phyloP scores from a whole-genome alignment of 2,888 invertebrate genomes.

The Lucinisca nassula region DNA sequence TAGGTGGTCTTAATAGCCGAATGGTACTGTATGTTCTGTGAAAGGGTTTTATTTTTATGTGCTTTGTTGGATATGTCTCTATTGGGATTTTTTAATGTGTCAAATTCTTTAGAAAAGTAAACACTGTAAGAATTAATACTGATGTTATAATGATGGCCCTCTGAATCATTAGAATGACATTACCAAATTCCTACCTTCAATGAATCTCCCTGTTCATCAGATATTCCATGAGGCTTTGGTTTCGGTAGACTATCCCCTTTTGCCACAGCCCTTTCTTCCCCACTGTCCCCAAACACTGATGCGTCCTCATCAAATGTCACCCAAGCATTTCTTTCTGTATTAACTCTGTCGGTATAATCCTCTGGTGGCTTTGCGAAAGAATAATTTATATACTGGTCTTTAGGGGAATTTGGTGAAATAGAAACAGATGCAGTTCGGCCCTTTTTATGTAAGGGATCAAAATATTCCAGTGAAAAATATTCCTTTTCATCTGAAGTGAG shows the following conservation, averaged over 20 bases:
- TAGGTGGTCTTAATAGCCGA: too few species aligned
- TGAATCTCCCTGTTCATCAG: not conserved
- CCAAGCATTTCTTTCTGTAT: conserved; percentile 60
- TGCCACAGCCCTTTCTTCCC: not conserved
- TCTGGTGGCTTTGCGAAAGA: conserved; percentile 71
- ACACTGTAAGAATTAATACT: too few species aligned
- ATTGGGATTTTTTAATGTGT: too few species aligned
- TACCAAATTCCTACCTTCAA: not conserved
- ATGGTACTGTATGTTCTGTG: too few species aligned
- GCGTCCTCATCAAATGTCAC: conserved; percentile 65
- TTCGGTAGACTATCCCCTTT: not conserved
- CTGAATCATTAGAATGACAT: too few species aligned
- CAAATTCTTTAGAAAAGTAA: too few species aligned
- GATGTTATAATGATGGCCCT: too few species aligned
- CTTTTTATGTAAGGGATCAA: conserved; percentile 82
- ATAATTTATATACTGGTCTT: conserved; percentile 42
- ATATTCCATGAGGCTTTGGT: not conserved
- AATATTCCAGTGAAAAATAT: conserved; percentile 82
- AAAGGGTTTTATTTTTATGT: too few species aligned
- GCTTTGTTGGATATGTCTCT: too few species aligned
- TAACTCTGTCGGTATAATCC: conserved; percentile 42
- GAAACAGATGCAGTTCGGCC: conserved; percentile 77
- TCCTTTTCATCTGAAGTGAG: conserved; percentile 77
- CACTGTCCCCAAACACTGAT: not conserved
- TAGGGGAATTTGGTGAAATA: conserved; percentile 43